Evolutionary conservation across 2,888 invertebrate genomes (phyloP).

Genomic region (Acrocyrtus sp.): DNA sequence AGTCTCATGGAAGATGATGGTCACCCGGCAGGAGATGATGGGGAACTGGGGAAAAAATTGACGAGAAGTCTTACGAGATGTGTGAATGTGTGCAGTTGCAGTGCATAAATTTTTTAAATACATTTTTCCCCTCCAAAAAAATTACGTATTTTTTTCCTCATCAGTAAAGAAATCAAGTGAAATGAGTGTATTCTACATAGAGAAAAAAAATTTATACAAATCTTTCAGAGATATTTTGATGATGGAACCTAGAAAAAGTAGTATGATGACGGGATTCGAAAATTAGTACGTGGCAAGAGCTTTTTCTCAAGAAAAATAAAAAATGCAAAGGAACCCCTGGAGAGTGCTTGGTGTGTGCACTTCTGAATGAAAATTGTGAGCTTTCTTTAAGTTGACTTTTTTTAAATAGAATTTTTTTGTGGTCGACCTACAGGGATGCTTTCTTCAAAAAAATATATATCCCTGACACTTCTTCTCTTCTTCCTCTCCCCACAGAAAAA

Average conservation of each 20-base stretch:
- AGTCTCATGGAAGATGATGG: slow-evolving; percentile 33
- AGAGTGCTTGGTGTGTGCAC: neutral
- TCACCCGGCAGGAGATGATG: slow-evolving; percentile 47
- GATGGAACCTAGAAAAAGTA: neutral
- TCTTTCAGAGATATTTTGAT: neutral
- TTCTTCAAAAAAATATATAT: no score
- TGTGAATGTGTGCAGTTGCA: no score
- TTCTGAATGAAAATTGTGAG: neutral
- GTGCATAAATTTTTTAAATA: no score
- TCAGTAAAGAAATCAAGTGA: neutral
- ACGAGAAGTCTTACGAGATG: neutral
- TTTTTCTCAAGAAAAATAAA: neutral
- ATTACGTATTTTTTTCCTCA: neutral
- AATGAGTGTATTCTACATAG: neutral
- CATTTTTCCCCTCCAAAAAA: neutral
- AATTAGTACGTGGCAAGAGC: neutral
- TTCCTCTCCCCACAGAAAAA: neutral
- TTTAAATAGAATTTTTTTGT: neutral
- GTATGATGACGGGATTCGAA: no score
- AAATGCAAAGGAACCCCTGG: neutral
- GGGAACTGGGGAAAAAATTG: slow-evolving; percentile 21
- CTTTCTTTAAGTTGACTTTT: no score
- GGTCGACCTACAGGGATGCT: slow-evolving; percentile 49
- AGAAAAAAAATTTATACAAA: neutral
- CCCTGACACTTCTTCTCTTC: slow-evolving; percentile 28